Evolutionary conservation across 2,888 invertebrate genomes (phyloP), one percentile per base, ranked within the genome.

Genomic region (Caenorhabditis sinica): DNA sequence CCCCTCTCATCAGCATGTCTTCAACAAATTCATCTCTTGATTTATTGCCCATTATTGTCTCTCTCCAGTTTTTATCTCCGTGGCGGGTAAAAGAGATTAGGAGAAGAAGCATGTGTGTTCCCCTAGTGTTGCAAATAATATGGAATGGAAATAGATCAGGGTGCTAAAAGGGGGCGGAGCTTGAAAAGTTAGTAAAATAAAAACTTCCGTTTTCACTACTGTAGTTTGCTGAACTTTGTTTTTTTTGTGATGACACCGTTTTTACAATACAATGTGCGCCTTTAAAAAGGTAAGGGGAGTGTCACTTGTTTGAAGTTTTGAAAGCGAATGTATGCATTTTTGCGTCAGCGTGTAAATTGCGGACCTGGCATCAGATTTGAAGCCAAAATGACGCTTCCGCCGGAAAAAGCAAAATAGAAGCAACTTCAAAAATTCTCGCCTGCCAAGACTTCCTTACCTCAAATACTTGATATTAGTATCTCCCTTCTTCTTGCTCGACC

Each of bases 381-480:
- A n/a, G n/a, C n/a, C n/a, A n/a, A n/a, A n/a, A n/a, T n/a, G n/a
- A n/a, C n/a, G n/a, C n/a, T n/a, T n/a, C n/a, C n/a, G n/a, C n/a
- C n/a, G n/a, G n/a, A n/a, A n/a, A n/a, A 45, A 45, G 6, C 40
- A 40, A 13, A 40, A 40, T 4, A 20, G n/a, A n/a, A n/a, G n/a
- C n/a, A n/a, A n/a, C n/a, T n/a, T n/a, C n/a, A 25, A 74, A 53
- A 45, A 28, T 56, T n/a, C n/a, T n/a, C n/a, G n/a, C n/a, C n/a
- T n/a, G n/a, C n/a, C n/a, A n/a, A n/a, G n/a, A n/a, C n/a, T n/a
- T n/a, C n/a, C 25, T 68, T 36, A 85, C 85, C 85, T 85, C 51
- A 85, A 68, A 51, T 74, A 61, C 30, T 85, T 85, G 69, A 69
- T 36, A 51, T 82, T 85, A 45, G 69, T 66, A 30, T 76, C 81